Percentiles rank a stretch among this genome's conserved stretches.
Evolutionary conservation across 1,140 invertebrate genomes (phyloP).

Genomic region (Zaprionus camerounensis): DNA sequence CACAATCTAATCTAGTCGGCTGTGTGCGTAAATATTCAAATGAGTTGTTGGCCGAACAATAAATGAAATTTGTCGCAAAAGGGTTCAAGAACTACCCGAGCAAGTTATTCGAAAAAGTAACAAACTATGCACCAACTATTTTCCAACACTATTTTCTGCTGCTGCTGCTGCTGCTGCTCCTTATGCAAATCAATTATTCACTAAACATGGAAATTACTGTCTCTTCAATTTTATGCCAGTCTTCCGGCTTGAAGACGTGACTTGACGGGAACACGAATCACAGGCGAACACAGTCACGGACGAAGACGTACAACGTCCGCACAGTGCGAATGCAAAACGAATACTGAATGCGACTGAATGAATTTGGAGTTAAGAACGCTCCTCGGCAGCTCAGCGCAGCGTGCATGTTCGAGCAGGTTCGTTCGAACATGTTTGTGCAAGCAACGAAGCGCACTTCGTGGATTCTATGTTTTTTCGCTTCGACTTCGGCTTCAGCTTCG

Average conservation of each 20-base stretch:
- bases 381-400: constrained; percentile 6
- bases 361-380: constrained; percentile 52
- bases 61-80: constrained; percentile 1
- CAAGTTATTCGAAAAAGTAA: constrained; percentile 1
- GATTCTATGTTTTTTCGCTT: constrained; percentile 62
- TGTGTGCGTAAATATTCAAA: constrained; percentile 65
- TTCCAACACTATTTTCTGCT: background rate
- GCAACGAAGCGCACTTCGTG: constrained; percentile 13
- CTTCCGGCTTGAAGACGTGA: constrained; percentile 32
- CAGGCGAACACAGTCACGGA: background rate
- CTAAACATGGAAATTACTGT: background rate
- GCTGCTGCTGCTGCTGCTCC: too few relatives aligned
- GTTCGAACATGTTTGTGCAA: constrained; percentile 21
- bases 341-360: constrained; percentile 58
- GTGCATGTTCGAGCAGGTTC: constrained; percentile 37
- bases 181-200: background rate
- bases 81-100: background rate
- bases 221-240: constrained; percentile 7
- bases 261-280: constrained; percentile 26
- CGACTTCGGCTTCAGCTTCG: constrained; percentile 20
- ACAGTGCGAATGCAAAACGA: constrained; percentile 51
- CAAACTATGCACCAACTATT: constrained; percentile 26
- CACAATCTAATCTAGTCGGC: constrained; percentile 47
- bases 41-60: constrained; percentile 58
- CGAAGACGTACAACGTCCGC: constrained; percentile 38